Evolutionary conservation across 1,140 invertebrate genomes (phyloP).

Genomic region (Atta colombica): DNA sequence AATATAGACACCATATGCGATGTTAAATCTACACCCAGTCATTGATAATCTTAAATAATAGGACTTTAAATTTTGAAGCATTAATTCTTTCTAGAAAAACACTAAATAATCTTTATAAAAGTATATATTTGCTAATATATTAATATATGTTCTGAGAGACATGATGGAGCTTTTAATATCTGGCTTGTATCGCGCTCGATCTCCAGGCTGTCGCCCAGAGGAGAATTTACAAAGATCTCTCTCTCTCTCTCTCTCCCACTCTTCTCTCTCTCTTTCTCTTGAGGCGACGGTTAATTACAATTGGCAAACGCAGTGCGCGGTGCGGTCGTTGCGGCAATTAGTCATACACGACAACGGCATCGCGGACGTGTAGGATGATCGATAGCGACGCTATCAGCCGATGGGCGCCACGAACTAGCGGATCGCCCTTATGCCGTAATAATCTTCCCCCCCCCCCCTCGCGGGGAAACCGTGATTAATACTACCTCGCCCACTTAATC

Average conservation of each 20-base stretch:
- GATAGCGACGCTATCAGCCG: constrained; percentile 74
- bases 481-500: constrained; percentile 66
- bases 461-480: constrained; percentile 80
- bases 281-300: constrained; percentile 74
- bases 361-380: constrained; percentile 72
- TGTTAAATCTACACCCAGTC: neutral
- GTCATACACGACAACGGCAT: constrained; percentile 78
- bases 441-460: constrained; percentile 47
- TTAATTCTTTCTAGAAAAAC: neutral
- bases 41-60: neutral
- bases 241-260: neutral
- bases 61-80: neutral
- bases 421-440: constrained; percentile 71
- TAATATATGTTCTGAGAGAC: constrained; percentile 23
- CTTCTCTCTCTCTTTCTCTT: constrained; percentile 19
- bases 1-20: no score
- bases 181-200: constrained; percentile 58
- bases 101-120: neutral
- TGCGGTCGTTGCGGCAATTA: constrained; percentile 75
- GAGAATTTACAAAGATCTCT: constrained; percentile 51
- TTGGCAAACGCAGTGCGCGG: constrained; percentile 71
- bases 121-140: neutral
- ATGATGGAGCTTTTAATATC: constrained; percentile 35
- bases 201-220: constrained; percentile 62
- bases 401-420: constrained; percentile 61